Base-by-base conservation (phyloP, 2,113 vertebrate species). In the Pelecanus crispus region DNA sequence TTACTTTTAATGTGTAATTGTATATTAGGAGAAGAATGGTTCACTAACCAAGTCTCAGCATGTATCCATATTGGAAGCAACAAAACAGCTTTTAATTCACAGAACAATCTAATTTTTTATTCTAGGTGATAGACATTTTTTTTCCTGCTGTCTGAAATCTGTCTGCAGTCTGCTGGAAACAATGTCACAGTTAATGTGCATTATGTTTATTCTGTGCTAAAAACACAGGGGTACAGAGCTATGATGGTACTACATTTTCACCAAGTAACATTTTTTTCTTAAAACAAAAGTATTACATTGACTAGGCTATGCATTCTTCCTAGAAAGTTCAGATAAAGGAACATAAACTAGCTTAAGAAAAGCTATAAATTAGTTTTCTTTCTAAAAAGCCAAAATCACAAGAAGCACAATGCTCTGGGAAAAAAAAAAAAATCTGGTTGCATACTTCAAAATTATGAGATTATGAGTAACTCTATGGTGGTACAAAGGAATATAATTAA, bases 61-160 rank as follows among this genome's bases (percentile, higher is more conserved):
- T 93, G 94, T 31, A 86, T 26, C 67, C 85, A 62, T 24, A 93
- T 29, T 55, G 38, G 40, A 90, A 90, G 66, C 65, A 85, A 81
- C 55, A 90, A 88, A 91, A 29, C 63, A 95, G 85, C 91, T 96
- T 97, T 96, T 95, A 94, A 94, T 94, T 93, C 93, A 92, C 72
- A 95, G 55, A 95, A 86, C 13, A 70, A 94, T 44, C 63, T 65
- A 52, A 72, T 91, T 94, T 96, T 96, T 94, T 61, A 47, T 88
- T 94, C 81, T 84, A 75, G 81, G 77, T 95, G 84, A 90, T 42
- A 86, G 50, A 65, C 28, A 29, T n/a, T n/a, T 77, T 88, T 73
- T 74, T 90, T 66, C 73, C 81, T 71, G 81, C 53, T 96, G 83
- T 70, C 61, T 96, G 78, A 68, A 95, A 92, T 80, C 7, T 13